These are phyloP conservation scores for Nycteola revayana DNA, from an alignment of 2,888 invertebrate genomes.

Conservation along the genomic window DNA sequence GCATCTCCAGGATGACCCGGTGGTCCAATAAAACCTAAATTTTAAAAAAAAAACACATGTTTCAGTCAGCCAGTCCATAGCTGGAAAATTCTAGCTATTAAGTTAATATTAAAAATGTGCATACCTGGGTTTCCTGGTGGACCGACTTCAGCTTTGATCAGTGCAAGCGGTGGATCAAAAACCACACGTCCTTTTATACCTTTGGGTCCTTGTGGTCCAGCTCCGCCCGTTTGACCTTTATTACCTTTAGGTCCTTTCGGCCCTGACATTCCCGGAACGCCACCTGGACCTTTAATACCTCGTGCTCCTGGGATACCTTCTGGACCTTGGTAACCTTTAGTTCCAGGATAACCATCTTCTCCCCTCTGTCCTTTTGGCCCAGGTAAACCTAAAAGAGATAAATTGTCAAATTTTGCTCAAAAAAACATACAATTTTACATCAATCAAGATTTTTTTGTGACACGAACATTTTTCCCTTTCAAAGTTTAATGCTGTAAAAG, in stretches of 20 bases:
- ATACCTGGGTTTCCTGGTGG: conserved; percentile 82
- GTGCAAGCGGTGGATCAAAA: conserved; percentile 41
- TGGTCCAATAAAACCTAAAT: conserved; percentile 68
- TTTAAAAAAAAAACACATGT: too few relatives aligned
- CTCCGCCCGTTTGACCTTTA: conserved; percentile 60
- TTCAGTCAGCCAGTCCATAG: too few relatives aligned
- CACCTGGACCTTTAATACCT: conserved; percentile 49
- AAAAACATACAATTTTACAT: too few relatives aligned
- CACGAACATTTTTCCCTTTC: too few relatives aligned
- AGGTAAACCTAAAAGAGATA: conserved; percentile 49
- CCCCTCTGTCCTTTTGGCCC: conserved; percentile 60
- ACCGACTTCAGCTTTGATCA: conserved; percentile 71
- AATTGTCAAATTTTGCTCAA: too few relatives aligned
- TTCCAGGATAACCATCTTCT: conserved; percentile 58
- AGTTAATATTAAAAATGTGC: too few relatives aligned
- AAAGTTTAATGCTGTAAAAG: too few relatives aligned
- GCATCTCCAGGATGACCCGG: conserved; percentile 63
- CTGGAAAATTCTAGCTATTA: too few relatives aligned
- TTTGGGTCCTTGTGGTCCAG: conserved; percentile 77
- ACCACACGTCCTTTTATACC: conserved; percentile 68
- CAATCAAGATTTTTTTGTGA: too few relatives aligned
- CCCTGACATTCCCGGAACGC: conserved; percentile 77
- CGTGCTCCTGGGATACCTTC: conserved; percentile 54
- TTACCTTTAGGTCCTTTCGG: conserved; percentile 68
- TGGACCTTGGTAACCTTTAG: conserved; percentile 51